A percentile compares a stretch with the other conserved stretches of the same genome.
Evolutionary conservation across 2,888 invertebrate genomes (phyloP).

Genomic region (Hofmannophila pseudospretella): DNA sequence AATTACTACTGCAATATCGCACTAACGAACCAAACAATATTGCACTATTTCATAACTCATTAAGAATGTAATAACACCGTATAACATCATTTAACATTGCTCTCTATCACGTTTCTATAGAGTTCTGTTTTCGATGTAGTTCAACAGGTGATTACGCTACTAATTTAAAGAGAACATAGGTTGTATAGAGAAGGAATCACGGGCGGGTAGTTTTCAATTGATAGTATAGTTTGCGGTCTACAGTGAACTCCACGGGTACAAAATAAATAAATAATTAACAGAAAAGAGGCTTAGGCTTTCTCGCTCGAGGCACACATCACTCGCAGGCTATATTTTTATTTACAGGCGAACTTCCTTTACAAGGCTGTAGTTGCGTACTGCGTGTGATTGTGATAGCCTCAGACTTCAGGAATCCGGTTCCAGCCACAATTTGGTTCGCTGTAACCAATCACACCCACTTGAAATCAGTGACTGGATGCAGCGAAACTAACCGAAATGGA

Average conservation of each 20-base stretch:
- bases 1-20: conserved; percentile 39
- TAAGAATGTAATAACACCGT: conserved; percentile 21
- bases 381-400: too few relatives aligned
- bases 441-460: too few relatives aligned
- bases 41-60: conserved; percentile 22
- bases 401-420: too few relatives aligned
- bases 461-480: too few relatives aligned
- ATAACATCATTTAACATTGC: conserved; percentile 16
- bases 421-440: too few relatives aligned
- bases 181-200: conserved; percentile 41
- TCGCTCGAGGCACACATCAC: too few relatives aligned
- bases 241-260: conserved; percentile 4
- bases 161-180: conserved; percentile 17
- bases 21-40: conserved; percentile 50
- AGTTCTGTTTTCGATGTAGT: conserved; percentile 16
- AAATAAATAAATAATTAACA: conserved; percentile 10
- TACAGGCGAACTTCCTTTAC: too few relatives aligned
- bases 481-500: too few relatives aligned
- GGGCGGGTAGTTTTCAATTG: conserved; percentile 58
- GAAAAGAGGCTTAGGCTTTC: too few relatives aligned
- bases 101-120: conserved; percentile 13
- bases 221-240: conserved; percentile 49
- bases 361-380: too few relatives aligned
- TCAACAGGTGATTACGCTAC: conserved; percentile 26
- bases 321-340: too few relatives aligned